Conservation (phyloP, 2,113 vertebrate species). For the Sigmodon hispidus region DNA sequence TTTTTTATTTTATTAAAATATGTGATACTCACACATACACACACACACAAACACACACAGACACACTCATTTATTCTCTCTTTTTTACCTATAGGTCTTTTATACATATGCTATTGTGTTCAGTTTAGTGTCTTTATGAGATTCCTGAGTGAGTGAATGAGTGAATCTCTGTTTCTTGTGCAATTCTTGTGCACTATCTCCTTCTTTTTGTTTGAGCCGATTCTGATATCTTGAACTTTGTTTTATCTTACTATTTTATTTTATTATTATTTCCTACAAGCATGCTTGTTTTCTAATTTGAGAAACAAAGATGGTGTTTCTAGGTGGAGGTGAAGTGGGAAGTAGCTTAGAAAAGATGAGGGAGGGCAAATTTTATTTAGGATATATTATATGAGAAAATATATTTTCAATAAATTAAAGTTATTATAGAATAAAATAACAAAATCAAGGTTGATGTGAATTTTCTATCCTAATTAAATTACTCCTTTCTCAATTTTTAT, state of each 20-base stretch:
- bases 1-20: not conserved
- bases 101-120: not conserved
- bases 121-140: not conserved
- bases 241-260: not conserved
- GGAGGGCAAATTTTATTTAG: not conserved
- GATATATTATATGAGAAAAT: not conserved
- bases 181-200: not conserved
- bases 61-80: not conserved
- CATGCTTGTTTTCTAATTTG: not conserved
- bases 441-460: not conserved
- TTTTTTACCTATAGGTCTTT: not conserved
- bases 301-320: not conserved
- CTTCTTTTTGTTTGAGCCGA: not conserved
- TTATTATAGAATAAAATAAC: not conserved
- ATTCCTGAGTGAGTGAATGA: not conserved
- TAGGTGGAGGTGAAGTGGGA: not conserved
- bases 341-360: rapidly evolving
- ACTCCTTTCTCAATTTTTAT: not conserved
- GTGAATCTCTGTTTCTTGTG: not conserved
- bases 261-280: not conserved
- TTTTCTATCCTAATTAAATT: not conserved
- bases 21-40: not conserved
- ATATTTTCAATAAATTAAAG: not conserved
- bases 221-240: not conserved
- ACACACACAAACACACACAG: not conserved